Conservation (phyloP, 1,140 invertebrate genomes). For the Harlomillsia oculata region DNA sequence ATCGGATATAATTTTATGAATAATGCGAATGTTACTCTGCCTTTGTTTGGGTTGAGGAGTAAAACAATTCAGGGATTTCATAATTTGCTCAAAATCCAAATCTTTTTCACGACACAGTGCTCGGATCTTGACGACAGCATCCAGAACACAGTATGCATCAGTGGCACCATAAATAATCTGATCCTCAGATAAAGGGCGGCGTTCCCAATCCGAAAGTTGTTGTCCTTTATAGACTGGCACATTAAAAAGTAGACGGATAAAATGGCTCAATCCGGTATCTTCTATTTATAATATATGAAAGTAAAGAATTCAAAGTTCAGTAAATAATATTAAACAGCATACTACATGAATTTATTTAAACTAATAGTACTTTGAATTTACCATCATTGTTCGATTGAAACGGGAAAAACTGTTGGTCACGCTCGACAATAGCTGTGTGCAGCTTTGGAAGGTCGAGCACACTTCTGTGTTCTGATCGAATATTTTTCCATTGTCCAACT, state of each 20-base stretch:
- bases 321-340: not conserved
- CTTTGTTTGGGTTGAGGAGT: conserved; percentile 37
- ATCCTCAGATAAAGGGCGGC: conserved; percentile 58
- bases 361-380: not conserved
- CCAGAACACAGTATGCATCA: conserved; percentile 67
- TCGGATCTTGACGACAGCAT: conserved; percentile 56
- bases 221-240: conserved; percentile 64
- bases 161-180: conserved; percentile 71
- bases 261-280: conserved; percentile 36
- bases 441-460: conserved; percentile 9
- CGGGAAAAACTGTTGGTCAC: conserved; percentile 7
- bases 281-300: not conserved
- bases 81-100: conserved; percentile 50
- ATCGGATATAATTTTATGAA: conserved; percentile 15
- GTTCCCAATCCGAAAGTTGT: conserved; percentile 80
- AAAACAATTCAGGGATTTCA: conserved; percentile 26
- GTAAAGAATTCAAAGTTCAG: not conserved
- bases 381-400: not conserved
- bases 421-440: conserved; percentile 3
- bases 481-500: conserved; percentile 10
- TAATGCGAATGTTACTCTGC: conserved; percentile 40
- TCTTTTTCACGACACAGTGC: conserved; percentile 43
- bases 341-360: conserved; percentile 1
- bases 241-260: conserved; percentile 63
- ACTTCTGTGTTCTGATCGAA: conserved; percentile 4